Evolutionary conservation across 1,140 invertebrate genomes (phyloP).

Genomic region (Mizuhopecten yessoensis): DNA sequence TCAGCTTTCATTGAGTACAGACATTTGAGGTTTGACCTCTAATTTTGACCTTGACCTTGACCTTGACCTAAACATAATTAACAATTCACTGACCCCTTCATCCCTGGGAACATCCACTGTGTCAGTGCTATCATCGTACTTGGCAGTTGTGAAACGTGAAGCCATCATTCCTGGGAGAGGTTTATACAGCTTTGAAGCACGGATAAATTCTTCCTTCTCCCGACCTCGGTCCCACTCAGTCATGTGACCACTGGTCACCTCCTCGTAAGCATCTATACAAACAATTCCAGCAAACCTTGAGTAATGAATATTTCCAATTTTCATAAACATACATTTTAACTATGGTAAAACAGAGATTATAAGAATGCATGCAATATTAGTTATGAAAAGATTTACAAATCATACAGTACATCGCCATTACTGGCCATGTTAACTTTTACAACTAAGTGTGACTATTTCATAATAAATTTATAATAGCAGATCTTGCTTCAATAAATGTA

Average conservation of each 20-base stretch:
- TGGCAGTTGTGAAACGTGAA: slow-evolving; percentile 86
- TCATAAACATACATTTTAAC: too few species aligned
- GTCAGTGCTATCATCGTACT: slow-evolving; percentile 79
- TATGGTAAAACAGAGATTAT: too few species aligned
- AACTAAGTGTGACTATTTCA: too few species aligned
- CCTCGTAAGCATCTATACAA: slow-evolving; percentile 72
- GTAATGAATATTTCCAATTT: neutral
- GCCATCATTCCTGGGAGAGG: slow-evolving; percentile 89
- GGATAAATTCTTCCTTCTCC: slow-evolving; percentile 92
- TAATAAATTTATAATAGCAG: too few species aligned
- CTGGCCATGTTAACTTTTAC: too few species aligned
- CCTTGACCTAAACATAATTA: too few species aligned
- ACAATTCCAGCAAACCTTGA: neutral
- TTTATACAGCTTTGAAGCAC: slow-evolving; percentile 89
- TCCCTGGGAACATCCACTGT: slow-evolving; percentile 79
- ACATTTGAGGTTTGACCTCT: neutral
- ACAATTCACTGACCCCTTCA: slow-evolving; percentile 67
- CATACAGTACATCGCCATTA: too few species aligned
- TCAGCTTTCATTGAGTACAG: too few species aligned
- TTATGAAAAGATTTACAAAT: too few species aligned
- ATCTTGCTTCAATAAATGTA: too few species aligned
- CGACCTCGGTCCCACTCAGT: slow-evolving; percentile 93
- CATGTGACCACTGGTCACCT: slow-evolving; percentile 82
- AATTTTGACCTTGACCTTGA: neutral
- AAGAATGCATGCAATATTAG: too few species aligned